Percentiles rank a stretch among this genome's conserved stretches.
These are phyloP conservation scores for Poeciliopsis gracilis DNA, from an alignment of 2,797 vertebrate species.

Conservation along the genomic window DNA sequence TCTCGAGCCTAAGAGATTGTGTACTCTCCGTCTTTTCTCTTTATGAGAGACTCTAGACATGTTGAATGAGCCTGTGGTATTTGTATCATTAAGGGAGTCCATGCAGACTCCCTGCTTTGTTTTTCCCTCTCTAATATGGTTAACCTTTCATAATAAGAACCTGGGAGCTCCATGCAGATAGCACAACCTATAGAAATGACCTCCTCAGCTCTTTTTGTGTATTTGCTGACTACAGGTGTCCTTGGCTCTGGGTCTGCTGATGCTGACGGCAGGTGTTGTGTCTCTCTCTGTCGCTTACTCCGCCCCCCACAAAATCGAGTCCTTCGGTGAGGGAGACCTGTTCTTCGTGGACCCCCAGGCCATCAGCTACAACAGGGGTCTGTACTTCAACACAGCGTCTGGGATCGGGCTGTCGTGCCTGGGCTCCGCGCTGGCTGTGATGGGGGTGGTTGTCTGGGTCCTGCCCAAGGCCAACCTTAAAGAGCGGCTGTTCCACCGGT, in stretches of 20 bases:
- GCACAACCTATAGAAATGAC: conserved; percentile 13
- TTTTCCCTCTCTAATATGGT: conserved; percentile 48
- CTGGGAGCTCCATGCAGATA: conserved; percentile 26
- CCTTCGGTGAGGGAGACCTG: conserved; percentile 91
- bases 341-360: conserved; percentile 90
- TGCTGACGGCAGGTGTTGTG: conserved; percentile 86
- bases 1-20: conserved; percentile 26
- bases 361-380: conserved; percentile 87
- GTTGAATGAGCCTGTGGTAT: conserved; percentile 40
- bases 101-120: conserved; percentile 28
- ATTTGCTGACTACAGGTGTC: conserved; percentile 81
- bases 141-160: conserved; percentile 63
- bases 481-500: conserved; percentile 82
- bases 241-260: conserved; percentile 80
- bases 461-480: conserved; percentile 82
- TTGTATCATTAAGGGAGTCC: conserved; percentile 50
- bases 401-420: conserved; percentile 90
- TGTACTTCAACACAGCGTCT: conserved; percentile 85
- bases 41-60: conserved; percentile 49
- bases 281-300: conserved; percentile 87
- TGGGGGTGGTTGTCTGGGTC: conserved; percentile 86
- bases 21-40: conserved; percentile 22
- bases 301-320: conserved; percentile 89
- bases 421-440: conserved; percentile 83
- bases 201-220: conserved; percentile 11